A percentile compares a stretch with the other conserved stretches of the same genome.
These are phyloP conservation scores for Bagarius yarrelli DNA, from an alignment of 2,113 vertebrate species.

Conservation along the genomic window DNA sequence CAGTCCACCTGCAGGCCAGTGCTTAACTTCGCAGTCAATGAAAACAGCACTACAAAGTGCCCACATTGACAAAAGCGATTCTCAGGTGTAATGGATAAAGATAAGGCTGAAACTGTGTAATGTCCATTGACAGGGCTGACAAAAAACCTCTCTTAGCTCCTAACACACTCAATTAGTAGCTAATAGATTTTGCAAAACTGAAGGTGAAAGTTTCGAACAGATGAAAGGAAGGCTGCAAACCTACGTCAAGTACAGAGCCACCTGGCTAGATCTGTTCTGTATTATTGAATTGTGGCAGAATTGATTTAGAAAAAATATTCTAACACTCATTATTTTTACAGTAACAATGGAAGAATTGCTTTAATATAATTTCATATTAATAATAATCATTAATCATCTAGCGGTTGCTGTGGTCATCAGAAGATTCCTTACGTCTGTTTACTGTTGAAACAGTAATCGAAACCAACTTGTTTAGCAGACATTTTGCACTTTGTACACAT, in stretches of 20 bases:
- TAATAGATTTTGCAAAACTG: not conserved
- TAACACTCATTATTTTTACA: not conserved
- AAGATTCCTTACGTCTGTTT: not conserved
- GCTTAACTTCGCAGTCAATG: conserved; percentile 10
- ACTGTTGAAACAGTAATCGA: not conserved
- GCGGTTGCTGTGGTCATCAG: no score
- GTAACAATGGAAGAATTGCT: no score
- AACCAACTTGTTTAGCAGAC: not conserved
- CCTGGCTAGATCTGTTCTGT: conserved; percentile 12
- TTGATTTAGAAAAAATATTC: not conserved
- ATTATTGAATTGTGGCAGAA: not conserved
- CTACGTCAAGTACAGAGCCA: not conserved
- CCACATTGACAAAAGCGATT: conserved; percentile 2
- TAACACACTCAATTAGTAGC: conserved; percentile 21
- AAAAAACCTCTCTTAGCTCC: not conserved
- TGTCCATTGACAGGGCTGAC: not conserved
- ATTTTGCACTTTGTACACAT: not conserved
- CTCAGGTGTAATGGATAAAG: conserved; percentile 11
- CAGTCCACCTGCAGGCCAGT: not conserved
- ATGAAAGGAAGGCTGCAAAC: not conserved
- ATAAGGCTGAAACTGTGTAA: not conserved
- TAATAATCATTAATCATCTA: no score
- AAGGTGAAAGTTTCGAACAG: not conserved
- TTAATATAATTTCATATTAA: no score
- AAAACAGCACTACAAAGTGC: conserved; percentile 1